Evolutionary conservation across 1,140 invertebrate species (phyloP).

Genomic region (Cydia strobilella): DNA sequence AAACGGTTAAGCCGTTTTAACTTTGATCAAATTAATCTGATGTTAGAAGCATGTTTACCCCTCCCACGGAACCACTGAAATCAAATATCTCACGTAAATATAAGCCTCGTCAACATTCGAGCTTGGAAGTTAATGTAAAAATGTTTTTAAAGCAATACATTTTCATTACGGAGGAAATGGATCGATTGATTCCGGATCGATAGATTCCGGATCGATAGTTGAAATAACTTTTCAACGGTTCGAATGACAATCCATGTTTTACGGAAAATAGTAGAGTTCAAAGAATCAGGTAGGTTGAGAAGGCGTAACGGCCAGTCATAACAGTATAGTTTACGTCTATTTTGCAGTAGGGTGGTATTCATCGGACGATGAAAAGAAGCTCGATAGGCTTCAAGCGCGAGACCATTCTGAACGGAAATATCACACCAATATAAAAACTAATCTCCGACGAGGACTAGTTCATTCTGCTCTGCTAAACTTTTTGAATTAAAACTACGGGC

Average conservation of each 20-base stretch:
- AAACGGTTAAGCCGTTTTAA: constrained; percentile 60
- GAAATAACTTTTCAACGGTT: constrained; percentile 29
- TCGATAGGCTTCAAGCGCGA: constrained; percentile 7
- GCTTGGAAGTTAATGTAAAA: constrained; percentile 11
- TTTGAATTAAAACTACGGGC: not conserved
- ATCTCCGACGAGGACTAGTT: not conserved
- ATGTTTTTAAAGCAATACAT: constrained; percentile 23
- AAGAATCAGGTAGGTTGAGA: not conserved
- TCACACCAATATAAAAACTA: not conserved
- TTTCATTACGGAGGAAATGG: constrained; percentile 13
- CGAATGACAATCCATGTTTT: constrained; percentile 25
- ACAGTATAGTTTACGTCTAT: not conserved
- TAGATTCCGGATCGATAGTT: constrained; percentile 21
- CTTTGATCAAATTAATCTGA: constrained; percentile 74
- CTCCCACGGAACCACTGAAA: constrained; percentile 45
- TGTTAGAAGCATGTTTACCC: constrained; percentile 62
- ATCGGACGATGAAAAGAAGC: not conserved
- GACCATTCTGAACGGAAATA: constrained; percentile 1
- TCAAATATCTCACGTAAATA: constrained; percentile 35
- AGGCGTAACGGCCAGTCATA: not conserved
- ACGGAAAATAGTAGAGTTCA: constrained; percentile 15
- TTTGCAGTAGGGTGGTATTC: not conserved
- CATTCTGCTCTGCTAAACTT: not conserved
- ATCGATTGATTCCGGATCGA: constrained; percentile 26
- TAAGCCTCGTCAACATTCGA: constrained; percentile 18